Conservation (phyloP, 2,888 invertebrate species). For the Deroplatys truncata region DNA sequence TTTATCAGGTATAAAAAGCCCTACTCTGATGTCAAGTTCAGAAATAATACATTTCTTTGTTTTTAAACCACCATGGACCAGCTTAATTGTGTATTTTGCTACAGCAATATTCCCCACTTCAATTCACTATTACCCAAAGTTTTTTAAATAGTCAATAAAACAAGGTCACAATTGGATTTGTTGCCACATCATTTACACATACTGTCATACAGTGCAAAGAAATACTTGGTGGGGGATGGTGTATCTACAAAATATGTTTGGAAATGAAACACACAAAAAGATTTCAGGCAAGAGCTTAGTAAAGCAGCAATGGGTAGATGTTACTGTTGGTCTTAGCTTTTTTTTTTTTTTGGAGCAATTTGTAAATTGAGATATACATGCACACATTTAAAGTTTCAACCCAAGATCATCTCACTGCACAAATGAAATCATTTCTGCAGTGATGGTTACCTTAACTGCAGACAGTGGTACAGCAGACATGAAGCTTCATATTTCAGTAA, state of each 20-base stretch:
- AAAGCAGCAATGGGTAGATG: conserved; percentile 23
- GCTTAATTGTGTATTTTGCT: no score
- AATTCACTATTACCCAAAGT: no score
- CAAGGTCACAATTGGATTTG: no score
- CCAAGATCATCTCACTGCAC: neutral
- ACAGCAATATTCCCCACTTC: no score
- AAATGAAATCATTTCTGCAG: neutral
- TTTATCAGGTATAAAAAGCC: no score
- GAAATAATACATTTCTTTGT: no score
- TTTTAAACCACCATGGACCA: no score
- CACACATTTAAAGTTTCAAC: neutral
- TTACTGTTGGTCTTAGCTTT: neutral
- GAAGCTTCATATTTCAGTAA: neutral
- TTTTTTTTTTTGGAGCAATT: neutral
- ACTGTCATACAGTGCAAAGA: neutral
- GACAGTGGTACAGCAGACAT: neutral
- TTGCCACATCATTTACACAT: neutral
- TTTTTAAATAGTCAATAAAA: no score
- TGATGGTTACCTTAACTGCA: neutral
- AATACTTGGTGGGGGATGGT: neutral
- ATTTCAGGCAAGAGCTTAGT: conserved; percentile 24
- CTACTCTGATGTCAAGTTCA: no score
- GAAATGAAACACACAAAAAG: conserved; percentile 20
- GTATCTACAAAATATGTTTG: neutral
- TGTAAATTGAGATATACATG: neutral